These are phyloP conservation scores for Parnassius glacialis DNA, from an alignment of 2,888 invertebrate genomes.

Conservation along the genomic window DNA sequence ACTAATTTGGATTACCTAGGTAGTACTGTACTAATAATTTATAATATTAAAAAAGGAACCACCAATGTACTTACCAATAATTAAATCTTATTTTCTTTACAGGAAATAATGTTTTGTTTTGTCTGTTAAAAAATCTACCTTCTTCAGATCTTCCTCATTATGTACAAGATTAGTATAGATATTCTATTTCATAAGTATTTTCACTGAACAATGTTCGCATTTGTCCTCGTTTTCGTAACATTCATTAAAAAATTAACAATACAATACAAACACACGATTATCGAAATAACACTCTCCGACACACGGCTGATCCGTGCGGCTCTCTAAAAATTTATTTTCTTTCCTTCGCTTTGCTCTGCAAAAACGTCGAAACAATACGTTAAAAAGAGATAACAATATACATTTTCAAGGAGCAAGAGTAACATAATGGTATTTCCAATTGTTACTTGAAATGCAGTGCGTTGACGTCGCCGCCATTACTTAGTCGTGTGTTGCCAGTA, in stretches of 20 bases:
- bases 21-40: too few relatives aligned
- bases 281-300: constrained; percentile 52
- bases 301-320: constrained; percentile 57
- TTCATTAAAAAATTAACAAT: constrained; percentile 26
- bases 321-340: constrained; percentile 49
- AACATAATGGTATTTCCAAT: constrained; percentile 1
- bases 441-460: constrained; percentile 1
- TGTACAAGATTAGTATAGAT: background rate
- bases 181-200: constrained; percentile 3
- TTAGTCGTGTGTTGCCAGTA: constrained; percentile 10
- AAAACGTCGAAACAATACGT: background rate
- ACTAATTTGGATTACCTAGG: too few relatives aligned
- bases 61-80: constrained; percentile 16
- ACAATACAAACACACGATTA: constrained; percentile 56
- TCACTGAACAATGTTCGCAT: constrained; percentile 13
- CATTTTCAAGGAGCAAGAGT: background rate
- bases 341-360: constrained; percentile 17
- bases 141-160: background rate
- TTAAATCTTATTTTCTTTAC: constrained; percentile 11
- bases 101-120: constrained; percentile 21
- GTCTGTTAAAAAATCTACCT: constrained; percentile 5
- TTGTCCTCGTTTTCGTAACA: constrained; percentile 18
- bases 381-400: constrained; percentile 8
- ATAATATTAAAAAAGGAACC: too few relatives aligned
- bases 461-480: constrained; percentile 7